Evolutionary conservation across 1,140 invertebrate species (phyloP), one percentile per base, ranked within the genome.

Genomic region (Megathymus violae): DNA sequence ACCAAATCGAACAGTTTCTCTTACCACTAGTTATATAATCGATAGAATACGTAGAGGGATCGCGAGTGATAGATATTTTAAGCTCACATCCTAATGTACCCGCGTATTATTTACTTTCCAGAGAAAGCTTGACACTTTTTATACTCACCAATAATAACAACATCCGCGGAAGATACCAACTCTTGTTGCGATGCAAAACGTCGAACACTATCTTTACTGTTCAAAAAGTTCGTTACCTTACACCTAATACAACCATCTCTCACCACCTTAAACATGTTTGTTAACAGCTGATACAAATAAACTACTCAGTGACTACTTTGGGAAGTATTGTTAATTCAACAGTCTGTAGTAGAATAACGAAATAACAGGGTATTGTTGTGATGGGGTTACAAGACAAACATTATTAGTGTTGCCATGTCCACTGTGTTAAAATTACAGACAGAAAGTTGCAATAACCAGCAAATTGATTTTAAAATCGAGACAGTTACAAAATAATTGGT

Each of bases 91-190:
- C n/a, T n/a, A n/a, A n/a, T n/a, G n/a, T n/a, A n/a, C n/a, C n/a
- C n/a, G n/a, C n/a, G n/a, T n/a, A n/a, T n/a, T n/a, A n/a, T n/a
- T n/a, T n/a, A n/a, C n/a, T n/a, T n/a, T n/a, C n/a, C n/a, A n/a
- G n/a, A n/a, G n/a, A n/a, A n/a, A n/a, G n/a, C n/a, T 22, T 22
- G 19, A 22, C 19, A 22, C 5, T 22, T 22, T 22, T 22, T 50
- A 43, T 47, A 81, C 83, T 85, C 72, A 86, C 85, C 88, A 22
- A 90, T 73, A 58, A 90, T 77, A 61, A 90, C 88, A 40, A 90
- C 82, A 75, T 90, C 88, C 3, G 88, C 88, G 3, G 85, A 88
- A 4, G 82, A 77, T 16, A 85, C 80, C 0, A 90, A 65, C 31
- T 90, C 80, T 36, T 73, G 69, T 15, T 75, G 75, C 0, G 76